Base-by-base conservation (phyloP, 2,888 invertebrate genomes). In the Ernsta delagoae region DNA sequence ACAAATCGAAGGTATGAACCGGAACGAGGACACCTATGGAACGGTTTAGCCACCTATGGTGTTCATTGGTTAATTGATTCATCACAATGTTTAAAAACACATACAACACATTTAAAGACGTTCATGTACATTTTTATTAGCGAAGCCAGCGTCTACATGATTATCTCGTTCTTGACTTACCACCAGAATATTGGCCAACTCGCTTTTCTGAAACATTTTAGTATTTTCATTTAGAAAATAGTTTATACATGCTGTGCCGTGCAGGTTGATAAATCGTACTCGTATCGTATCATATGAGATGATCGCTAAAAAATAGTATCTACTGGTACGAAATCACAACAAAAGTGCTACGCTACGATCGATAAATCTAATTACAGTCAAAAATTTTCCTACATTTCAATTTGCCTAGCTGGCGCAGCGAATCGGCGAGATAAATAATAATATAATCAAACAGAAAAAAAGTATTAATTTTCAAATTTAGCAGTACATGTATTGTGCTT, bases 121-220 rank as follows among this genome's bases (percentile, higher is more conserved):
- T 69, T 70, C 70, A 71, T 74, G 70, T 71, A 72, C 70, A 72
- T 70, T 72, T 74, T 67, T 50, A 62, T 62, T 66, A 69, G 71
- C 71, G 74, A 81, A 79, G 80, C 78, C 76, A 75, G 75, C 74
- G 71, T 70, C 78, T 81, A 83, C 76, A 71, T 70, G 62, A 70
- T 70, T 63, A 54, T 70, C 73, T 75, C 78, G 72, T 72, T 74
- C 73, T 79, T 75, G 77, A 92, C 92, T 91, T 89, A 91, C 91
- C 91, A 88, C 90, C 89, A 89, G 77, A 87, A 84, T 77, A 81
- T 87, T 79, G 87, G 87, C 85, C 87, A 88, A 77, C 79, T 83
- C 75, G 83, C 81, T 82, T 87, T 89, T 91, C 91, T 92, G 91
- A 89, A 92, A 91, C 86, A 89, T 86, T 83, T 74, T 62, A 76